A percentile compares a stretch with the other conserved stretches of the same genome.
Conservation (phyloP, 2,888 invertebrate genomes). For the Drosophila trichaetosa region DNA sequence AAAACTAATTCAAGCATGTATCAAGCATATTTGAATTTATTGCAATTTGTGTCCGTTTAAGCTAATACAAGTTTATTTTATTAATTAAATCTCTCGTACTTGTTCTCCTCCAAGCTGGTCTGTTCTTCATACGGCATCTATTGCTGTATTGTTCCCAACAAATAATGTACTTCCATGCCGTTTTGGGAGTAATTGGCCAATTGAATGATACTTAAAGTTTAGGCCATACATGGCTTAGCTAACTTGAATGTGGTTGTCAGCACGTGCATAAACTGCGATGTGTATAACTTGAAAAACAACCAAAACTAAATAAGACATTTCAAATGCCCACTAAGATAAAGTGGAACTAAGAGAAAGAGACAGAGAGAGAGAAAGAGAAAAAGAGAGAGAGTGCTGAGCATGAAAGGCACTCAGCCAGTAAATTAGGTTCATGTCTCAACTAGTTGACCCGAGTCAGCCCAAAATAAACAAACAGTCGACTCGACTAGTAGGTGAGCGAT, state of each 20-base stretch:
- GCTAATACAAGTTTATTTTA: neutral
- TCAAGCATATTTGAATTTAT: neutral
- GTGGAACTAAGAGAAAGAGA: neutral
- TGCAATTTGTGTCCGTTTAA: neutral
- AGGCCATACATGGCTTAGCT: slow-evolving; percentile 15
- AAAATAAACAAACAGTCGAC: slow-evolving; percentile 67
- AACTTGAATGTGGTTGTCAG: slow-evolving; percentile 45
- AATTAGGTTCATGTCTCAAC: slow-evolving; percentile 81
- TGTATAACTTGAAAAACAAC: slow-evolving; percentile 50
- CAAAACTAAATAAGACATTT: slow-evolving; percentile 73
- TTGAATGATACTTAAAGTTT: slow-evolving; percentile 3
- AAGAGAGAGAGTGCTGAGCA: slow-evolving; percentile 35
- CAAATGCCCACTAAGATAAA: slow-evolving; percentile 36
- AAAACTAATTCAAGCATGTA: neutral
- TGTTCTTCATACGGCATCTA: neutral
- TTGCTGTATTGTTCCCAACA: neutral
- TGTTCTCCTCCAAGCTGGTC: no score
- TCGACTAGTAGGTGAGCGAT: slow-evolving; percentile 15
- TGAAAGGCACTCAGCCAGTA: slow-evolving; percentile 78
- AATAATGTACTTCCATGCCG: neutral
- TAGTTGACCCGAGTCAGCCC: slow-evolving; percentile 75
- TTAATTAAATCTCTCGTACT: neutral
- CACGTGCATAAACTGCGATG: slow-evolving; percentile 53
- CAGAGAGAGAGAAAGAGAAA: neutral
- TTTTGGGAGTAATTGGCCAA: neutral